Percentiles rank a stretch among this genome's conserved stretches.
Evolutionary conservation across 2,797 vertebrate species (phyloP).

Genomic region (Dermochelys coriacea): DNA sequence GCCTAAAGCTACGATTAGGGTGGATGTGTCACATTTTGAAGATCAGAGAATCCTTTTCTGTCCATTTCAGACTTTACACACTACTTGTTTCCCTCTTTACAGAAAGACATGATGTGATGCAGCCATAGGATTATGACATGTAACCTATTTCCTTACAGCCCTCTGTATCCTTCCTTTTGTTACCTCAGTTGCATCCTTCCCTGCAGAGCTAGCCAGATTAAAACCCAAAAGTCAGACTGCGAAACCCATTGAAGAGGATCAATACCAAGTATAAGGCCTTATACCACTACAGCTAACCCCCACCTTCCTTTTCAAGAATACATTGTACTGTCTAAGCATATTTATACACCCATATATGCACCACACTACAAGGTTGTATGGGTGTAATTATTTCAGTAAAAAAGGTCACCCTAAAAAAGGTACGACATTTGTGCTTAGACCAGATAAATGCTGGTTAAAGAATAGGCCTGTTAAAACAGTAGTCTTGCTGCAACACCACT

Average conservation of each 20-base stretch:
- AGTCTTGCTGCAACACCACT: background rate
- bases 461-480: background rate
- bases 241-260: background rate
- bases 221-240: background rate
- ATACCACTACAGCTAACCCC: background rate
- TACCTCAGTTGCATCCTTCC: background rate
- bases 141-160: background rate
- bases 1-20: constrained; percentile 40
- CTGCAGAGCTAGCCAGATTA: background rate
- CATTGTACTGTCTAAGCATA: background rate
- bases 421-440: background rate
- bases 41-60: constrained; percentile 11
- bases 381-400: background rate
- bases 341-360: too few relatives aligned
- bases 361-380: background rate
- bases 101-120: background rate
- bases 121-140: background rate
- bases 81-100: background rate
- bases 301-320: background rate
- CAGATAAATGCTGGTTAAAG: background rate
- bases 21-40: constrained; percentile 33
- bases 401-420: background rate
- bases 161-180: background rate
- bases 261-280: background rate
- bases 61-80: background rate